These are phyloP conservation scores for Drosophila melanocephala DNA, from an alignment of 2,888 invertebrate species.

Conservation along the genomic window DNA sequence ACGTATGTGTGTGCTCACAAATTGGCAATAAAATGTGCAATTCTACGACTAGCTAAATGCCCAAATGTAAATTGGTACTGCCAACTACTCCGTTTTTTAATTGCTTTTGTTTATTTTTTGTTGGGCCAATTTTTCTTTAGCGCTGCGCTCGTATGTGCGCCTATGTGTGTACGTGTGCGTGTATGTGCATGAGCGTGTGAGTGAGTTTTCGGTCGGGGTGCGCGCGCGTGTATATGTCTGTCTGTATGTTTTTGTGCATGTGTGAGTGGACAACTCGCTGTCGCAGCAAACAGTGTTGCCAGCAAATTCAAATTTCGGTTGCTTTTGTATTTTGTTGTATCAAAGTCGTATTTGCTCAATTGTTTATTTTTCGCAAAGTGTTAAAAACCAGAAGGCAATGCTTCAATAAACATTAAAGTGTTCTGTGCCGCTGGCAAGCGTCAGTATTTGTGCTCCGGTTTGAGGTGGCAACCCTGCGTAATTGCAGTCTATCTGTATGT, in stretches of 20 bases:
- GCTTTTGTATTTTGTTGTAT: slow-evolving; percentile 1
- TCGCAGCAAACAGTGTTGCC: slow-evolving; percentile 50
- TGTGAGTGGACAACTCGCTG: slow-evolving; percentile 53
- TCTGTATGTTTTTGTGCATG: slow-evolving; percentile 44
- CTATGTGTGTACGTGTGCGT: slow-evolving; percentile 57
- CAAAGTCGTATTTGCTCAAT: not conserved
- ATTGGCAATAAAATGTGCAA: slow-evolving; percentile 65
- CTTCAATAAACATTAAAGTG: not conserved
- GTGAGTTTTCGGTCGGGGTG: slow-evolving; percentile 62
- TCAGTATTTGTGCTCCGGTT: slow-evolving; percentile 25
- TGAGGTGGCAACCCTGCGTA: slow-evolving; percentile 75
- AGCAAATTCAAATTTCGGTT: slow-evolving; percentile 33
- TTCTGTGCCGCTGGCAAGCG: not conserved
- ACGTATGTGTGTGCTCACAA: slow-evolving; percentile 34
- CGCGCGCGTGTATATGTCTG: slow-evolving; percentile 73
- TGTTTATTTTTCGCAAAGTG: not conserved
- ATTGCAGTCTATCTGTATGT: slow-evolving; percentile 81
- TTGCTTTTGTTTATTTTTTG: slow-evolving; percentile 84
- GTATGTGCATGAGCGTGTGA: slow-evolving; percentile 45
- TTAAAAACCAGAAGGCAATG: not conserved
- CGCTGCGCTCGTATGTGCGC: slow-evolving; percentile 65
- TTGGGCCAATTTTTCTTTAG: slow-evolving; percentile 82
- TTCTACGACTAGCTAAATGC: slow-evolving; percentile 43
- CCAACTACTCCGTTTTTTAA: slow-evolving; percentile 78
- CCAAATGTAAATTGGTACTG: slow-evolving; percentile 71